Evolutionary conservation across 2,888 invertebrate genomes (phyloP).

Genomic region (Chaetogeoica ovagalla): DNA sequence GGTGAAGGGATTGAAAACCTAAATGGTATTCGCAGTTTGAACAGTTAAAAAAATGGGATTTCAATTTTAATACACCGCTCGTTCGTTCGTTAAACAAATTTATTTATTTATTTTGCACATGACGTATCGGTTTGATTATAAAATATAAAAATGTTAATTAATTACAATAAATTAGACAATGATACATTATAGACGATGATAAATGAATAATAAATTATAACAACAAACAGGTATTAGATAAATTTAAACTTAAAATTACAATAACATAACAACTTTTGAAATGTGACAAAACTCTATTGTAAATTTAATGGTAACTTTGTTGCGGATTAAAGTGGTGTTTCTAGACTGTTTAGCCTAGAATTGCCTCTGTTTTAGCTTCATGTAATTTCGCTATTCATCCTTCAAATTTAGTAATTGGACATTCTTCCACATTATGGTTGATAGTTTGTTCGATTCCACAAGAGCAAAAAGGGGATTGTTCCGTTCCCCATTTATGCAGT

Average conservation of each 20-base stretch:
- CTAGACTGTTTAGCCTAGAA: not conserved
- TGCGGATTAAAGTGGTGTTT: too few species aligned
- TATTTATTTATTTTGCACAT: constrained; percentile 7
- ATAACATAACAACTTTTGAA: constrained; percentile 6
- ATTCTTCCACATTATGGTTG: too few species aligned
- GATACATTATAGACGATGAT: not conserved
- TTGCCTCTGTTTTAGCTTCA: constrained; percentile 11
- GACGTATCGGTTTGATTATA: not conserved
- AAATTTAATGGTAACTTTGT: too few species aligned
- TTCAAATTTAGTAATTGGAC: not conserved
- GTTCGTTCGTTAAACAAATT: too few species aligned
- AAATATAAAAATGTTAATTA: not conserved
- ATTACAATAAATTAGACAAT: not conserved
- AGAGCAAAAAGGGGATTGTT: too few species aligned
- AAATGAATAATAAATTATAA: constrained; percentile 4
- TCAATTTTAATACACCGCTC: too few species aligned
- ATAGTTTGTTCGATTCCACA: too few species aligned
- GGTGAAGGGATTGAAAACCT: too few species aligned
- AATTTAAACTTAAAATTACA: constrained; percentile 7
- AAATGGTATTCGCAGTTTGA: too few species aligned
- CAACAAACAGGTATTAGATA: constrained; percentile 3
- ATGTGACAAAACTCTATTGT: not conserved
- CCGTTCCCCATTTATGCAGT: not conserved
- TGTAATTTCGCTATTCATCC: not conserved
- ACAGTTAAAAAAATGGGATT: too few species aligned